These are phyloP conservation scores for Capra hircus DNA, from an alignment of 2,113 vertebrate genomes.

Conservation along the genomic window DNA sequence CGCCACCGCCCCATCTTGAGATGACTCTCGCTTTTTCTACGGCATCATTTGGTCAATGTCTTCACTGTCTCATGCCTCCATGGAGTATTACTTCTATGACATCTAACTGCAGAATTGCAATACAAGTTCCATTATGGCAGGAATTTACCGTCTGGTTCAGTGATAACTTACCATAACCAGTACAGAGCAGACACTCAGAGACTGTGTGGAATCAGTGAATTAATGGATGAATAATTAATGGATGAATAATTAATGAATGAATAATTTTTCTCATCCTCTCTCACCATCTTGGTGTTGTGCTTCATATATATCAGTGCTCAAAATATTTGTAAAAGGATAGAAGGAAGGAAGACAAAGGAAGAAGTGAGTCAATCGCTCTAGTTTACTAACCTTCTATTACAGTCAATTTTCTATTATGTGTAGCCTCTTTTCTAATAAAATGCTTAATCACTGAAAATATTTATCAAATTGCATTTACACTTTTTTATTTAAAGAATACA, in stretches of 20 bases:
- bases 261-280: not conserved
- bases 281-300: not conserved
- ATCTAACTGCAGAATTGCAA: not conserved
- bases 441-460: not conserved
- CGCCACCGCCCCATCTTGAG: not conserved
- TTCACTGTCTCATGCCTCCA: fast-evolving
- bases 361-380: too few species aligned
- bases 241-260: too few species aligned
- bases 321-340: not conserved
- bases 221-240: not conserved
- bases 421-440: not conserved
- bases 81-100: not conserved
- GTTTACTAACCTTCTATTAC: not conserved
- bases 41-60: not conserved
- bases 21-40: too few species aligned
- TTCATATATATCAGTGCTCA: not conserved
- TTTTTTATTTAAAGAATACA: not conserved
- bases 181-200: not conserved
- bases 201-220: not conserved
- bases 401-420: not conserved
- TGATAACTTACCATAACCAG: not conserved
- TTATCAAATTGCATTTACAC: not conserved
- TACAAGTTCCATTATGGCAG: not conserved
- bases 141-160: not conserved
- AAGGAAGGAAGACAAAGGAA: not conserved